A percentile compares a stretch with the other conserved stretches of the same genome.
Evolutionary conservation across 1,140 invertebrate genomes (phyloP).

Genomic region (Drosophila neocordata): DNA sequence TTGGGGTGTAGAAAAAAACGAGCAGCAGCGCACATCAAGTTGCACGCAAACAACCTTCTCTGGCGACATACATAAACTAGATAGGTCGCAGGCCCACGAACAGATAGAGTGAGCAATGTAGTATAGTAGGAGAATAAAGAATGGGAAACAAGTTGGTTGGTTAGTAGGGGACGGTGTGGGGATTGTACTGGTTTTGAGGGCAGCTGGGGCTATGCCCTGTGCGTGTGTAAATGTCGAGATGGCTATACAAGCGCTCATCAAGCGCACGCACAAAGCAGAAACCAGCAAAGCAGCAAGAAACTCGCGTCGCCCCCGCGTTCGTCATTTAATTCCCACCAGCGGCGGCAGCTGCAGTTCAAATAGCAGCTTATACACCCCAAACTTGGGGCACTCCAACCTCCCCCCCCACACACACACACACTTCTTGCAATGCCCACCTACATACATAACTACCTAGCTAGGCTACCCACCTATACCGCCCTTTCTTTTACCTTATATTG

Average conservation of each 20-base stretch:
- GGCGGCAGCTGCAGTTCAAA: slow-evolving; percentile 14
- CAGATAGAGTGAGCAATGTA: too few species aligned
- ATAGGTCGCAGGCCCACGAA: background rate
- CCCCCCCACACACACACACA: too few species aligned
- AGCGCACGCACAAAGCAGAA: slow-evolving; percentile 17
- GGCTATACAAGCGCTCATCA: slow-evolving; percentile 19
- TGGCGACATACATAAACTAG: slow-evolving; percentile 5
- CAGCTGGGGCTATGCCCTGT: background rate
- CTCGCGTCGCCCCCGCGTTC: slow-evolving; percentile 9
- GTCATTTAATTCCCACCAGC: slow-evolving; percentile 18
- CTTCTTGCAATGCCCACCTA: slow-evolving; percentile 1
- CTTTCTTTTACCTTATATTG: too few species aligned
- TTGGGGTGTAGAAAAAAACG: background rate
- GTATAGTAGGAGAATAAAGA: background rate
- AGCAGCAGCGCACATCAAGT: background rate
- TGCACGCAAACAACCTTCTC: slow-evolving; percentile 3
- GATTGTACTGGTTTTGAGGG: background rate
- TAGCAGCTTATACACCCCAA: background rate
- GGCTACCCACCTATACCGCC: background rate
- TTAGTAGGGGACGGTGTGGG: background rate
- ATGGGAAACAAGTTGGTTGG: background rate
- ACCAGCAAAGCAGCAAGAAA: background rate
- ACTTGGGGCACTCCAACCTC: background rate
- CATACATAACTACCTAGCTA: too few species aligned
- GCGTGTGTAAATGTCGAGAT: slow-evolving; percentile 10